Conservation (phyloP, 1,140 invertebrate genomes). For the Neocloeon triangulifer region DNA sequence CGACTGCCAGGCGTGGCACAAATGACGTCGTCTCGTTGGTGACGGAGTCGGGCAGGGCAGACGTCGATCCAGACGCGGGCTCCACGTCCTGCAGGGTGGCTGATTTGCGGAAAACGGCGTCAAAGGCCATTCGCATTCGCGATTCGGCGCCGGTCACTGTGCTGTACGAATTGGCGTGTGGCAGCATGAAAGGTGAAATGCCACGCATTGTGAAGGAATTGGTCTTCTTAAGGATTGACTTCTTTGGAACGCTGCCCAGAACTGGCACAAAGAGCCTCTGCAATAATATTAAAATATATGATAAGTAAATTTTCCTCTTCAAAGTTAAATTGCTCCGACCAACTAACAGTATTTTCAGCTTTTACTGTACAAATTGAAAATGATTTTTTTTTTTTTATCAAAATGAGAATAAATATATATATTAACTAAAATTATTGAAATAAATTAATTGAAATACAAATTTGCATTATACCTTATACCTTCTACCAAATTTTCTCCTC, state of each 20-base stretch:
- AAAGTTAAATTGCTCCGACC: no score
- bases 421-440: no score
- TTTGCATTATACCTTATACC: no score
- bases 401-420: no score
- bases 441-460: no score
- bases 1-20: no score
- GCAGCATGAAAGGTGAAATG: slow-evolving; percentile 40
- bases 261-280: slow-evolving; percentile 21
- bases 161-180: slow-evolving; percentile 48
- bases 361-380: no score
- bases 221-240: slow-evolving; percentile 81
- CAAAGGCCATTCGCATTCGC: slow-evolving; percentile 67
- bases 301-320: no score
- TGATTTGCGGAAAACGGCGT: slow-evolving; percentile 73
- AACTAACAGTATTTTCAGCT: no score
- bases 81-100: slow-evolving; percentile 61
- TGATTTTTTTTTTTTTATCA: no score
- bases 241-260: slow-evolving; percentile 39
- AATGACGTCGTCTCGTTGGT: no score
- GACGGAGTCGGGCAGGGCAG: slow-evolving; percentile 5
- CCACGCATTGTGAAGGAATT: slow-evolving; percentile 66
- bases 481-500: no score
- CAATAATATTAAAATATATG: slow-evolving; percentile 6
- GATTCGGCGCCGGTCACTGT: slow-evolving; percentile 71
- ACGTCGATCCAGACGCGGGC: slow-evolving; percentile 21